A percentile compares a stretch with the other conserved stretches of the same genome.
Evolutionary conservation across 2,113 vertebrate species (phyloP).

Genomic region (Rana temporaria): DNA sequence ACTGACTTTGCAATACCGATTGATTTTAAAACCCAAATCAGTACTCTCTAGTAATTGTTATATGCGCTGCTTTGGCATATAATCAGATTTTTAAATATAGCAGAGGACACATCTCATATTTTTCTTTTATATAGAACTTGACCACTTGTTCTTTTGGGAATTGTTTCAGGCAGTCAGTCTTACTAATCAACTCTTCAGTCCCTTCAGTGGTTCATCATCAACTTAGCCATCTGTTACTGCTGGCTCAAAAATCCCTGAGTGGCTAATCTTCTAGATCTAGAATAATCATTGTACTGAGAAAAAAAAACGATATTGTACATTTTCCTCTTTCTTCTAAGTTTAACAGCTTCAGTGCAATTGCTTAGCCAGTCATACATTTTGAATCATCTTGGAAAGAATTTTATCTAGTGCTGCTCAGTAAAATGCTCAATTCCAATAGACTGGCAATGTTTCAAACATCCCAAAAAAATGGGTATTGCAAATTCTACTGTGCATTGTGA

Average conservation of each 20-base stretch:
- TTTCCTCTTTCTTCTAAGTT: background rate
- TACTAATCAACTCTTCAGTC: constrained; percentile 59
- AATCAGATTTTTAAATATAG: background rate
- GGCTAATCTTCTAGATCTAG: constrained; percentile 59
- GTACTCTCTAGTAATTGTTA: too few species aligned
- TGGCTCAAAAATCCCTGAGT: constrained; percentile 57
- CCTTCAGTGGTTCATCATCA: constrained; percentile 58
- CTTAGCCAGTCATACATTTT: background rate
- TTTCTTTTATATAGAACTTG: constrained; percentile 1
- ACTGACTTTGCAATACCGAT: too few species aligned
- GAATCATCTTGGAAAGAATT: background rate
- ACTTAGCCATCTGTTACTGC: constrained; percentile 63
- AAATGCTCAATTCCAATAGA: background rate
- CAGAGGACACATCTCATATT: background rate
- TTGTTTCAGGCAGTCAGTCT: constrained; percentile 56
- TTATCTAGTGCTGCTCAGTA: background rate
- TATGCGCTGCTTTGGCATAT: background rate
- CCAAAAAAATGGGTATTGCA: too few species aligned
- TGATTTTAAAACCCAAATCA: too few species aligned
- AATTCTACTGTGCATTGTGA: too few species aligned
- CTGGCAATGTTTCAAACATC: too few species aligned
- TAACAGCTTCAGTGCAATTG: constrained; percentile 13
- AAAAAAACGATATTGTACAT: background rate
- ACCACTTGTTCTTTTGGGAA: constrained; percentile 46
- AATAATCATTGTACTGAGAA: constrained; percentile 57